A percentile compares a stretch with the other conserved stretches of the same genome.
These are phyloP conservation scores for Thinocorus orbignyianus DNA, from an alignment of 2,113 vertebrate species.

Conservation along the genomic window DNA sequence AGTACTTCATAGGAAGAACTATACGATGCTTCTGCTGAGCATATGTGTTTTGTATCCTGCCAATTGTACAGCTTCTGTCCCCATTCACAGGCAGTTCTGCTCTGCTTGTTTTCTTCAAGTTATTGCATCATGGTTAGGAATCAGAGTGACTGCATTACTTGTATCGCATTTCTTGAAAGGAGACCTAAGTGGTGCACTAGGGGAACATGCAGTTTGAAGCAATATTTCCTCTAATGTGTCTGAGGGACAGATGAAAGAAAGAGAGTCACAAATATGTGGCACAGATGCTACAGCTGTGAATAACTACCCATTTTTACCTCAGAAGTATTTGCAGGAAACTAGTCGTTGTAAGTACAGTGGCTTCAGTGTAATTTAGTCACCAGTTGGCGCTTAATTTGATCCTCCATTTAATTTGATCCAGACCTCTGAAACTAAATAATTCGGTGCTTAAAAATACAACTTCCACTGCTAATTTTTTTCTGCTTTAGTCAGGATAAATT, in stretches of 20 bases:
- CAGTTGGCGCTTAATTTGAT: conserved; percentile 54
- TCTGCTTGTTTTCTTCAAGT: neutral
- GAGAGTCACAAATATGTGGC: conserved; percentile 15
- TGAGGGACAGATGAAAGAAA: neutral
- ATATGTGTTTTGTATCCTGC: neutral
- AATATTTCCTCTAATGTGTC: neutral
- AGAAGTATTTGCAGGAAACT: conserved; percentile 36
- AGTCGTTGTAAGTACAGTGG: neutral
- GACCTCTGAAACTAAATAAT: conserved; percentile 47
- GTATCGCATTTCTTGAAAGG: neutral
- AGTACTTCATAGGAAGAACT: neutral
- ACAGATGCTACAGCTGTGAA: conserved; percentile 34
- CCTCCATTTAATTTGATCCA: conserved; percentile 58
- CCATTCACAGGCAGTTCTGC: neutral
- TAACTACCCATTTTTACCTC: conserved; percentile 13
- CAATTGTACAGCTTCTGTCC: neutral
- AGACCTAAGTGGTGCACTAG: neutral
- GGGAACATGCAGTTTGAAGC: neutral
- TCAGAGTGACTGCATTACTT: neutral
- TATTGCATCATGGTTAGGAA: neutral
- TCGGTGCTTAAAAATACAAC: conserved; percentile 11
- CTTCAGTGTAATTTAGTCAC: conserved; percentile 37
- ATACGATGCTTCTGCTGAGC: neutral
- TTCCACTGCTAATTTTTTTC: neutral
- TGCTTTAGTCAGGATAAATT: conserved; percentile 32